These are phyloP conservation scores for Syngnathus typhle DNA, from an alignment of 2,113 vertebrate genomes.

Conservation along the genomic window DNA sequence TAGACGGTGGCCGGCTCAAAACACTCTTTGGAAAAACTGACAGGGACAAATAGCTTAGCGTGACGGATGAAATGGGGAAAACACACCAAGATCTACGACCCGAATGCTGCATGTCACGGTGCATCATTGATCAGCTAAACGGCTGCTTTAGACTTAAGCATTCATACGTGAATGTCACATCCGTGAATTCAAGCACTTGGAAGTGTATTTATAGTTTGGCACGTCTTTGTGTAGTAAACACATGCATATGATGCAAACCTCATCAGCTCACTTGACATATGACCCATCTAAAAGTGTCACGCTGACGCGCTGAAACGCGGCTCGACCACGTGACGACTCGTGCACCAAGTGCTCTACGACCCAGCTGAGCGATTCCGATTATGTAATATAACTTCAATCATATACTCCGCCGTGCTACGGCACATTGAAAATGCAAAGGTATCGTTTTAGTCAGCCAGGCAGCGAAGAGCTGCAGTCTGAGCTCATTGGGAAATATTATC, in stretches of 20 bases:
- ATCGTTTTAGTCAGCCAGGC: constrained; percentile 32
- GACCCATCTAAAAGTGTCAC: constrained; percentile 59
- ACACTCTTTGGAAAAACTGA: constrained; percentile 1
- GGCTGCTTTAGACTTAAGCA: background rate
- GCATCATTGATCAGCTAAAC: background rate
- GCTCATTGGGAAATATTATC: constrained; percentile 46
- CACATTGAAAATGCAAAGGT: constrained; percentile 30
- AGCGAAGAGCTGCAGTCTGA: constrained; percentile 18
- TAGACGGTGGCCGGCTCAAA: constrained; percentile 7
- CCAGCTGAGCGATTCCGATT: constrained; percentile 10
- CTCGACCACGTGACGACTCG: constrained; percentile 21
- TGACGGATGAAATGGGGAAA: background rate
- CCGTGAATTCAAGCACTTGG: constrained; percentile 22
- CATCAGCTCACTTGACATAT: constrained; percentile 54
- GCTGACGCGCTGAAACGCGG: constrained; percentile 57
- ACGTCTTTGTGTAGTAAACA: constrained; percentile 52
- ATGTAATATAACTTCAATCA: constrained; percentile 24
- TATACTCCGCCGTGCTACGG: background rate
- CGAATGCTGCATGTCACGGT: background rate
- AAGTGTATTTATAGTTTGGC: constrained; percentile 55
- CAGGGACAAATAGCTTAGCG: background rate
- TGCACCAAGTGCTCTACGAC: constrained; percentile 25
- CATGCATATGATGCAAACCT: constrained; percentile 51
- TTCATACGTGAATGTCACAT: constrained; percentile 2
- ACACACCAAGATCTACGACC: background rate